Percentiles rank a stretch among this genome's conserved stretches.
Evolutionary conservation across 2,888 invertebrate species (phyloP).

Genomic region (Drosophila yooni): DNA sequence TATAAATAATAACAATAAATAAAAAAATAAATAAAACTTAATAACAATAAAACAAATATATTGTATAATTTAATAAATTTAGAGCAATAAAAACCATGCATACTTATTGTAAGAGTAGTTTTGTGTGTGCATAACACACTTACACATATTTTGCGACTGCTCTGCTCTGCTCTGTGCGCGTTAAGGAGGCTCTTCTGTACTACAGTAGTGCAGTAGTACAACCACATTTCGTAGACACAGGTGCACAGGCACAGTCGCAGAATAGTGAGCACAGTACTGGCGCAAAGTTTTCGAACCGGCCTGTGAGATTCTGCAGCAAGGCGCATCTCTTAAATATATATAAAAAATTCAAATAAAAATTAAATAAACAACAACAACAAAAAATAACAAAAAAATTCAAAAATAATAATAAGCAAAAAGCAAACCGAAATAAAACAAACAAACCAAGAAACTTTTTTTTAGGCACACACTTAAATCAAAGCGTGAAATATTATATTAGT

Average conservation of each 20-base stretch:
- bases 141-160: constrained; percentile 33
- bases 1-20: constrained; percentile 28
- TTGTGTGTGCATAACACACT: constrained; percentile 5
- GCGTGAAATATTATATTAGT: constrained; percentile 76
- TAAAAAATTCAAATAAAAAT: constrained; percentile 15
- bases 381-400: constrained; percentile 11
- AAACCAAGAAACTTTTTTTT: constrained; percentile 60
- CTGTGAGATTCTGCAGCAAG: constrained; percentile 20
- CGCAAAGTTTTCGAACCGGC: constrained; percentile 40
- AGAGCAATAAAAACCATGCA: constrained; percentile 64
- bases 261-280: constrained; percentile 49
- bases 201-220: not conserved
- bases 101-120: constrained; percentile 32
- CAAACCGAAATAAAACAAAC: constrained; percentile 9
- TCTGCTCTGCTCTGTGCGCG: constrained; percentile 31
- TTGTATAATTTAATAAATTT: constrained; percentile 54
- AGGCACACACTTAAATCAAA: constrained; percentile 79
- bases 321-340: constrained; percentile 27
- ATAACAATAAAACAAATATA: constrained; percentile 51
- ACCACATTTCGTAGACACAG: constrained; percentile 16
- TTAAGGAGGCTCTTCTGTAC: constrained; percentile 9
- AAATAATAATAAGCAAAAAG: constrained; percentile 23
- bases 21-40: constrained; percentile 5
- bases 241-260: constrained; percentile 20
- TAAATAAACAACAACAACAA: constrained; percentile 26